Evolutionary conservation across 1,140 invertebrate genomes (phyloP).

Genomic region (Aphidius gifuensis): DNA sequence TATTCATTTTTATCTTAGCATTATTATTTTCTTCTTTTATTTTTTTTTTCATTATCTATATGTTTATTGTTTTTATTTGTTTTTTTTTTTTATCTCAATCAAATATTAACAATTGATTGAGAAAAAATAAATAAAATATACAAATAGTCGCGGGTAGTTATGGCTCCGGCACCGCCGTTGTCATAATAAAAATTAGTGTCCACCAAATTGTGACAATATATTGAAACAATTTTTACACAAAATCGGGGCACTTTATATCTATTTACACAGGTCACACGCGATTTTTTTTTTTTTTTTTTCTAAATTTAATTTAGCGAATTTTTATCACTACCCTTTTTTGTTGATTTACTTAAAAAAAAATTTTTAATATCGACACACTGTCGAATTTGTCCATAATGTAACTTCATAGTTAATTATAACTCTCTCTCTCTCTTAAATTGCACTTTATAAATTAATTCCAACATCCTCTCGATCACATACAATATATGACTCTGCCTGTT

Average conservation of each 20-base stretch:
- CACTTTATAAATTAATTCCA: slow-evolving; percentile 16
- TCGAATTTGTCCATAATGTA: slow-evolving; percentile 12
- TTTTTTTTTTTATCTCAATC: no score
- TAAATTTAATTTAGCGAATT: slow-evolving; percentile 13
- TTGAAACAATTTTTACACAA: background rate
- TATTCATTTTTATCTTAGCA: no score
- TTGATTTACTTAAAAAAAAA: no score
- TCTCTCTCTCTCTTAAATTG: slow-evolving; percentile 10
- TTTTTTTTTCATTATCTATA: no score
- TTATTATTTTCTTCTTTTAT: no score
- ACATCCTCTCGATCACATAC: background rate
- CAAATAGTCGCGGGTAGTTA: background rate
- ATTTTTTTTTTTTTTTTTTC: slow-evolving; percentile 9
- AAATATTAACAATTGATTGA: background rate
- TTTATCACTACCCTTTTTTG: no score
- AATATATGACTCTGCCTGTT: background rate
- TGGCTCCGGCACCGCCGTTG: background rate
- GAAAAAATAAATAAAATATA: background rate
- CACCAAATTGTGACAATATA: slow-evolving; percentile 8
- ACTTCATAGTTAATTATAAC: no score
- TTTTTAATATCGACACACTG: slow-evolving; percentile 2
- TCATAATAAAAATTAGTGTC: background rate
- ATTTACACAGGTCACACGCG: slow-evolving; percentile 24
- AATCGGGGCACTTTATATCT: slow-evolving; percentile 18
- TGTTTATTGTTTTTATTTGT: no score